phyloP scores from a whole-genome alignment of 2,113 vertebrate genomes.

The Pungitius pungitius region DNA sequence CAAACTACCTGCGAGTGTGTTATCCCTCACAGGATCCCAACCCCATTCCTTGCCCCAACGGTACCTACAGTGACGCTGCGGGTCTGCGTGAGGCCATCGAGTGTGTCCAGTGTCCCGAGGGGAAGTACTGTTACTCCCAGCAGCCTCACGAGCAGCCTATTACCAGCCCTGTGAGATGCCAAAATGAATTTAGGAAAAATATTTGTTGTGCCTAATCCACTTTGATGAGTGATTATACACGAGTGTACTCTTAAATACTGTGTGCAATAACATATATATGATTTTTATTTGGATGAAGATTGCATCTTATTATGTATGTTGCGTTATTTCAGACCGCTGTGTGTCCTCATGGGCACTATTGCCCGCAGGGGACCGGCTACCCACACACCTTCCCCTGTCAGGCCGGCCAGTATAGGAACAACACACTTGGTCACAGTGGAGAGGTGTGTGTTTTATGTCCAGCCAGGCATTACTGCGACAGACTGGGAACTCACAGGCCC shows the following conservation, averaged over 20 bases:
- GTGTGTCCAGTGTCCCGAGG: conserved; percentile 82
- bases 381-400: conserved; percentile 85
- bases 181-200: not conserved
- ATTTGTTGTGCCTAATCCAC: not conserved
- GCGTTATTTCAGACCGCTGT: conserved; percentile 80
- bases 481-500: conserved; percentile 78
- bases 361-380: conserved; percentile 85
- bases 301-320: conserved; percentile 14
- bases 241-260: not conserved
- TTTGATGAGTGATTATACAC: not conserved
- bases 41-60: conserved; percentile 86
- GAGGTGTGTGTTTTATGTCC: conserved; percentile 80
- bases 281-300: not conserved
- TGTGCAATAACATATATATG: too few relatives aligned
- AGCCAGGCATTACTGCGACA: conserved; percentile 82
- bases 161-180: conserved; percentile 81
- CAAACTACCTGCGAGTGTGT: not conserved
- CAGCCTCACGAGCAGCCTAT: conserved; percentile 77
- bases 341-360: conserved; percentile 86
- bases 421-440: conserved; percentile 72
- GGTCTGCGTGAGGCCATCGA: conserved; percentile 81
- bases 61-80: conserved; percentile 81
- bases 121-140: conserved; percentile 84
- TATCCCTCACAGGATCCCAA: conserved; percentile 76
- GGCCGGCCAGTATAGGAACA: conserved; percentile 83